These are phyloP conservation scores for Chrysodeixis includens DNA, from an alignment of 2,888 invertebrate species.

Conservation along the genomic window DNA sequence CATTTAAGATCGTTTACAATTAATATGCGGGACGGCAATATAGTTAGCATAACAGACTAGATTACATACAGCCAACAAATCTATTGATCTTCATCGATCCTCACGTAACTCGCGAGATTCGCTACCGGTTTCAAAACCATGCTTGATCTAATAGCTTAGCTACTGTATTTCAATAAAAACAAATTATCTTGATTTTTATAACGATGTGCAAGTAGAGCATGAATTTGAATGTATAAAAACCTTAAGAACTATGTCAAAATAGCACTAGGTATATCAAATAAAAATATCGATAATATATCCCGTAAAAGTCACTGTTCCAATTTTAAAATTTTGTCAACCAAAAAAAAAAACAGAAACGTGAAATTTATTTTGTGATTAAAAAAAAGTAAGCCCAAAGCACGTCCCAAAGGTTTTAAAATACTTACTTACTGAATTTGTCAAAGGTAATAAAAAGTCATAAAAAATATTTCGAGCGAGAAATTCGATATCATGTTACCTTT, in stretches of 20 bases:
- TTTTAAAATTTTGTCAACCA: too few species aligned
- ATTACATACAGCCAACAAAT: conserved; percentile 19
- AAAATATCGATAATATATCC: too few species aligned
- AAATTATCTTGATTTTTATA: background rate
- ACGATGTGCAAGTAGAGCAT: background rate
- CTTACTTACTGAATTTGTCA: background rate
- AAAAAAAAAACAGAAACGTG: too few species aligned
- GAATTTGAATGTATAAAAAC: background rate
- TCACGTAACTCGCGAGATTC: conserved; percentile 9
- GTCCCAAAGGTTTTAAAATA: background rate
- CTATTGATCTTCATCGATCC: conserved; percentile 11
- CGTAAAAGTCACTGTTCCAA: too few species aligned
- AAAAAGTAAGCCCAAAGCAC: background rate
- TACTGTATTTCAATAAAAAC: background rate
- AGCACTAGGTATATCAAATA: too few species aligned
- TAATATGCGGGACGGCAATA: conserved; percentile 7
- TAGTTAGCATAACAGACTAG: conserved; percentile 2
- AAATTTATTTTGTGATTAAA: too few species aligned
- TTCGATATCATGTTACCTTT: conserved; percentile 26
- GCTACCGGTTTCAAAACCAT: conserved; percentile 7
- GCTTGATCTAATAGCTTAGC: background rate
- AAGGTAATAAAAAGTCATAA: conserved; percentile 10
- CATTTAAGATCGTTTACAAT: conserved; percentile 20
- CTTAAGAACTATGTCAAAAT: too few species aligned
- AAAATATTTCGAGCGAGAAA: conserved; percentile 11